Evolutionary conservation across 1,140 invertebrate species (phyloP), one percentile per base, ranked within the genome.

Genomic region (Steinernema feltiae): DNA sequence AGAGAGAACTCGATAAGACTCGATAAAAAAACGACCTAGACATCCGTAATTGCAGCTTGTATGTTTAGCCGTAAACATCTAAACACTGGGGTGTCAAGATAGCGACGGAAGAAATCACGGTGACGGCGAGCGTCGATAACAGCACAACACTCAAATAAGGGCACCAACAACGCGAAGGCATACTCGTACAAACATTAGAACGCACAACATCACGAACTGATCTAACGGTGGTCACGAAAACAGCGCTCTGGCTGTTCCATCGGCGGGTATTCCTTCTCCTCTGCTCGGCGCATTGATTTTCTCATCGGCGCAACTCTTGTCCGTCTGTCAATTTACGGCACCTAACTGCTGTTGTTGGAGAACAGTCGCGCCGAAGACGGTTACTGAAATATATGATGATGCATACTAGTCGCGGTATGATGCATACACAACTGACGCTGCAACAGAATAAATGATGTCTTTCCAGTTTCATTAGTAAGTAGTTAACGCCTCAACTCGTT

Each of bases 241-340:
- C 53, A 63, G 15, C 53, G 53, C 53, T 27, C 53, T 63, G 15
- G 41, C 41, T n/a, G 41, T 46, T 46, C 41, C 41, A 46, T 46
- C 41, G 41, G 41, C 41, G 41, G 41, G n/a, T n/a, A n/a, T n/a
- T n/a, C n/a, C n/a, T n/a, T n/a, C n/a, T n/a, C n/a, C n/a, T n/a
- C 35, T 41, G 7, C 18, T 41, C 35, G 53, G 53, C 53, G 53
- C 53, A 63, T 63, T 63, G 53, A 63, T 63, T 63, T 27, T n/a
- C 53, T 3, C 53, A 63, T 15, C 53, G 53, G 7, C 53, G 53
- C 24, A 3, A 21, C 53, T 15, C 53, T 63, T 12, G 15, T 63
- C 53, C 53, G 53, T 63, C 53, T 63, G 15, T 63, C 53, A 21
- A 27, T 63, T 63, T 63, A 63, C 53, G 53, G 53, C 53, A 63